Evolutionary conservation across 2,797 vertebrate species (phyloP).

Genomic region (Ctenosaura bakeri): DNA sequence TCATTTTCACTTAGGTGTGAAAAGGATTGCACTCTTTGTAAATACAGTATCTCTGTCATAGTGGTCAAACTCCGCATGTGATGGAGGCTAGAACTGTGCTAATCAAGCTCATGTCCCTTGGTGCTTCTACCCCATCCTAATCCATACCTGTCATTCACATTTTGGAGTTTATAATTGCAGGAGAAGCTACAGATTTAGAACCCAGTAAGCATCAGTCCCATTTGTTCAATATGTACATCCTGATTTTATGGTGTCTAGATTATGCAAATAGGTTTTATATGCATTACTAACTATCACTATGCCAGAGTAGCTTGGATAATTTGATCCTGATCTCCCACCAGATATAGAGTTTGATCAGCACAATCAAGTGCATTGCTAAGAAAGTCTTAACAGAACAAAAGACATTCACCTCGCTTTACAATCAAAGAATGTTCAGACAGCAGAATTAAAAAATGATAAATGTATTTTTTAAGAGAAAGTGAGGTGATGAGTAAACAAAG

Average conservation of each 20-base stretch:
- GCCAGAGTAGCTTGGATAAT: neutral
- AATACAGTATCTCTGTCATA: neutral
- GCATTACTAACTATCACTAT: neutral
- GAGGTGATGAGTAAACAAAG: too few species aligned
- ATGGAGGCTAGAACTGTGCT: neutral
- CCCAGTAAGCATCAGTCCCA: neutral
- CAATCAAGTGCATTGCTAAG: neutral
- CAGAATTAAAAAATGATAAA: neutral
- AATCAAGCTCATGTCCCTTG: neutral
- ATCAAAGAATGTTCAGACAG: neutral
- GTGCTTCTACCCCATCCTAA: neutral
- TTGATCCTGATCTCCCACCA: neutral
- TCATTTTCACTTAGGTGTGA: neutral
- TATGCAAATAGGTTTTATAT: neutral
- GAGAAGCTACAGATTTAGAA: neutral
- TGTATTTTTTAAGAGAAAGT: neutral
- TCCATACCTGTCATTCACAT: neutral
- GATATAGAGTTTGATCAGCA: neutral
- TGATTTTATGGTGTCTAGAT: neutral
- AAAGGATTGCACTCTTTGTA: neutral
- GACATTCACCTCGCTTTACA: neutral
- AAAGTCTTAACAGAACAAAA: neutral
- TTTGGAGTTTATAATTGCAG: neutral
- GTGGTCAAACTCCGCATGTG: too few species aligned
- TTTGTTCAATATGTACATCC: neutral